Conservation (phyloP, 2,888 invertebrate genomes). For the Macropis europaea region DNA sequence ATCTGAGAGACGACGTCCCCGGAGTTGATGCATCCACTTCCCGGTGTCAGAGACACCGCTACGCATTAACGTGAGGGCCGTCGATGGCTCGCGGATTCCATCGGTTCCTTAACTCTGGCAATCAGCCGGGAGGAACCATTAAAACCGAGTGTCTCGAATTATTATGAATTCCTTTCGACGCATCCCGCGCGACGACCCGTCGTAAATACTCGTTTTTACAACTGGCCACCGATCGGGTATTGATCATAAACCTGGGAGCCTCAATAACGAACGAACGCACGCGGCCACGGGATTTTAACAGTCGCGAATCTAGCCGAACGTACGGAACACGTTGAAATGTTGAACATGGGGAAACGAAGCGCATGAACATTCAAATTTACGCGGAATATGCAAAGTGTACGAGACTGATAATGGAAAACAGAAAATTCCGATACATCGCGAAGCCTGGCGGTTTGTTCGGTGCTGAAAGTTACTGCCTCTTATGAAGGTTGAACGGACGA, state of each 20-base stretch:
- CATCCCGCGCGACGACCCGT: slow-evolving; percentile 18
- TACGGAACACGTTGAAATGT: too few relatives aligned
- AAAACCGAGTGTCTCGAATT: slow-evolving; percentile 31
- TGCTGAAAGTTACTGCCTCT: too few relatives aligned
- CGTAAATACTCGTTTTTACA: slow-evolving; percentile 38
- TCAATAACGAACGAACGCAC: slow-evolving; percentile 24
- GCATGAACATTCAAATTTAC: too few relatives aligned
- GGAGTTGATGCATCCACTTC: slow-evolving; percentile 22
- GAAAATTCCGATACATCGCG: too few relatives aligned
- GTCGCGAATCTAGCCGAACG: neutral
- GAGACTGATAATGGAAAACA: too few relatives aligned
- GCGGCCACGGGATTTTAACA: slow-evolving; percentile 6
- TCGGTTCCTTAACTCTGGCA: slow-evolving; percentile 28
- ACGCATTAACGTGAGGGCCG: slow-evolving; percentile 43
- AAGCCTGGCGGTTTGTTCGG: too few relatives aligned
- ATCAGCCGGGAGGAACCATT: slow-evolving; percentile 18
- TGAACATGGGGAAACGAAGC: too few relatives aligned
- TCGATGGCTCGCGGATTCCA: slow-evolving; percentile 45
- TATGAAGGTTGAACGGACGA: too few relatives aligned
- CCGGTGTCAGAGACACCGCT: slow-evolving; percentile 32
- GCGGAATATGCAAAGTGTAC: too few relatives aligned
- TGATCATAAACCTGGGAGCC: slow-evolving; percentile 34
- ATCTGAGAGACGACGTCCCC: slow-evolving; percentile 44
- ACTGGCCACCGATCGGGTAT: slow-evolving; percentile 16
- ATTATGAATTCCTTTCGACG: slow-evolving; percentile 39